Percentiles rank a stretch among this genome's conserved stretches.
These are phyloP conservation scores for Habrosyne pyritoides DNA, from an alignment of 2,888 invertebrate genomes.

Conservation along the genomic window DNA sequence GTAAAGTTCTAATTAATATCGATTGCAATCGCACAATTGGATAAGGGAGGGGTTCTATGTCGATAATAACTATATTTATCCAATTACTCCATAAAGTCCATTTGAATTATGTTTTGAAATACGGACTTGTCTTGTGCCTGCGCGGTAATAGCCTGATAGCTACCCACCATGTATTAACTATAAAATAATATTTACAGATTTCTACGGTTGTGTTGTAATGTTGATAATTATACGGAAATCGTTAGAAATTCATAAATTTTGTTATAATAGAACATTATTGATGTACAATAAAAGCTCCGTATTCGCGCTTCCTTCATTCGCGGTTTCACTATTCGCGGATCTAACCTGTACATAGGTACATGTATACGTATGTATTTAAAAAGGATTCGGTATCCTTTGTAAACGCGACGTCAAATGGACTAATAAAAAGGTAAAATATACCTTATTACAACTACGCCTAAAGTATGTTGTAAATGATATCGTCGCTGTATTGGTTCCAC, in stretches of 20 bases:
- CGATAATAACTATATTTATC: not conserved
- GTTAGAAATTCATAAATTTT: not conserved
- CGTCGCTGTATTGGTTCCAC: too few species aligned
- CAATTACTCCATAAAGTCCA: too few species aligned
- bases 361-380: too few species aligned
- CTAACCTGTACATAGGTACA: too few species aligned
- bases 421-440: too few species aligned
- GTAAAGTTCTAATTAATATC: not conserved
- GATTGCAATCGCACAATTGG: not conserved
- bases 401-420: too few species aligned
- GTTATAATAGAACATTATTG: not conserved
- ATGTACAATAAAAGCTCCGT: too few species aligned
- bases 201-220: constrained; percentile 2
- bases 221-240: not conserved
- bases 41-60: not conserved
- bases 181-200: not conserved
- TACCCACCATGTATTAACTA: not conserved
- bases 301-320: too few species aligned
- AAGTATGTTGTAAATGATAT: too few species aligned
- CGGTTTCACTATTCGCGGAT: too few species aligned
- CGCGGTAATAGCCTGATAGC: not conserved
- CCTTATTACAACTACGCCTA: too few species aligned
- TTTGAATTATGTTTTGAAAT: not conserved
- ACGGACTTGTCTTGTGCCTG: not conserved
- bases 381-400: too few species aligned